A percentile compares a stretch with the other conserved stretches of the same genome.
These are phyloP conservation scores for Taxidea taxus DNA, from an alignment of 2,113 vertebrate genomes.

Conservation along the genomic window DNA sequence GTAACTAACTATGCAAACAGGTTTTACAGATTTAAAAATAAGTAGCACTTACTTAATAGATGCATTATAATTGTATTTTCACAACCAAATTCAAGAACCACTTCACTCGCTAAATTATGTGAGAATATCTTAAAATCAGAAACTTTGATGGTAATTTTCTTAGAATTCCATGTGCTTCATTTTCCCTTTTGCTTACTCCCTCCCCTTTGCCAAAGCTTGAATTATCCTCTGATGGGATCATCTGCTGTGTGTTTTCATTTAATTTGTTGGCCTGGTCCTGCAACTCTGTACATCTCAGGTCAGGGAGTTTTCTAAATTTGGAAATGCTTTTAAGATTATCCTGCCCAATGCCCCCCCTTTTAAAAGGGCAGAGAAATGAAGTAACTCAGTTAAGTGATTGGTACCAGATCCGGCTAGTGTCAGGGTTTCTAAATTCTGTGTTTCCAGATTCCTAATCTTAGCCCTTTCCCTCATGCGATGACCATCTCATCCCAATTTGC, in stretches of 20 bases:
- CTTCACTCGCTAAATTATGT: background rate
- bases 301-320: background rate
- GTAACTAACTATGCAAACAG: background rate
- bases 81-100: background rate
- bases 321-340: background rate
- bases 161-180: background rate
- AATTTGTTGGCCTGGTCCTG: background rate
- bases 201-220: background rate
- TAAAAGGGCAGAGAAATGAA: background rate
- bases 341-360: background rate
- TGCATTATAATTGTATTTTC: background rate
- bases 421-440: background rate
- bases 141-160: background rate
- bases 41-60: background rate
- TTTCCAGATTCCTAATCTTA: background rate
- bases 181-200: background rate
- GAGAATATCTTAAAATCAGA: background rate
- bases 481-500: background rate
- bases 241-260: background rate
- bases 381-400: background rate
- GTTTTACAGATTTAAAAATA: constrained; percentile 1
- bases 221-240: background rate
- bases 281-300: background rate
- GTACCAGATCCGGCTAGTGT: background rate
- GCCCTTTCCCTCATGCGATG: background rate